Evolutionary conservation across 2,888 invertebrate genomes (phyloP).

Genomic region (Drosophila yooni): DNA sequence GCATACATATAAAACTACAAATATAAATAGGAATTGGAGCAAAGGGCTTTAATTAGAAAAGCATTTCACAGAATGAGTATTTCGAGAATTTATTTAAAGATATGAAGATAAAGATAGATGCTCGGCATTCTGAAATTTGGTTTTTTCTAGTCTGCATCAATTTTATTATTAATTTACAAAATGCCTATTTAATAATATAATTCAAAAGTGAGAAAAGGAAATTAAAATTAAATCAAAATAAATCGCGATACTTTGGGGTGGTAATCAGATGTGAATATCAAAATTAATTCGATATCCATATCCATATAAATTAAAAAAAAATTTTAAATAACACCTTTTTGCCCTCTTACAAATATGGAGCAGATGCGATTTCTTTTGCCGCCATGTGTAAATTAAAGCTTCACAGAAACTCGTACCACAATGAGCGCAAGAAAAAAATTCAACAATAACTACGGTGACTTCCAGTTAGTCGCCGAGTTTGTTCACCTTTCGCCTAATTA

Average conservation of each 20-base stretch:
- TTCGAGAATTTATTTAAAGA: not conserved
- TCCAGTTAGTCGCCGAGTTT: slow-evolving; percentile 62
- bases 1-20: not conserved
- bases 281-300: not conserved
- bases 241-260: accelerated
- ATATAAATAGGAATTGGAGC: not conserved
- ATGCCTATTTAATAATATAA: not conserved
- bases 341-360: slow-evolving; percentile 12
- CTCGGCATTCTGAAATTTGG: not conserved
- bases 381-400: slow-evolving; percentile 67
- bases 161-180: not conserved
- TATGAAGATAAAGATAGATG: not conserved
- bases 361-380: slow-evolving; percentile 73
- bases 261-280: not conserved
- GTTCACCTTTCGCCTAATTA: slow-evolving; percentile 81
- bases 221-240: not conserved
- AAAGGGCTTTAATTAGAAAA: not conserved
- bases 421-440: slow-evolving; percentile 6
- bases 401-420: slow-evolving; percentile 47
- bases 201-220: not conserved
- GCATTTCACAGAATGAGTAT: not conserved
- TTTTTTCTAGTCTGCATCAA: not conserved
- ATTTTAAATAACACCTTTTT: too few species aligned
- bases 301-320: not conserved
- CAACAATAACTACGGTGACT: slow-evolving; percentile 42